Evolutionary conservation across 2,113 vertebrate genomes (phyloP).

Genomic region (Arvicanthis niloticus): DNA sequence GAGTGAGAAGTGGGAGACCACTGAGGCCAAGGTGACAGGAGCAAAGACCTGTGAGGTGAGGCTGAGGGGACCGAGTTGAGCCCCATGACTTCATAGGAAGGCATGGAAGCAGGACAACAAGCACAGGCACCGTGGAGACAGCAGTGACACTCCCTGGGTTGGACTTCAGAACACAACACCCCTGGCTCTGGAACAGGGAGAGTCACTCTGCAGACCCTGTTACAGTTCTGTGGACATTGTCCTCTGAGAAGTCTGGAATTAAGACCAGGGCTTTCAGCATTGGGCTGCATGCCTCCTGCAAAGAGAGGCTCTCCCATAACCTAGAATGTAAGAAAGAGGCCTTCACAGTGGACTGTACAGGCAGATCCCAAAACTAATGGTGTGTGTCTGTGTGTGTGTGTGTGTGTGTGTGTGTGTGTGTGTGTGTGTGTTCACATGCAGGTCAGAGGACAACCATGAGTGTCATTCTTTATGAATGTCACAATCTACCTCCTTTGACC

Average conservation of each 20-base stretch:
- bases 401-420: neutral
- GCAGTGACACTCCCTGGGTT: too few relatives aligned
- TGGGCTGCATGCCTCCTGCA: neutral
- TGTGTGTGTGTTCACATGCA: neutral
- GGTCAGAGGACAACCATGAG: neutral
- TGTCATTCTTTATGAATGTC: too few relatives aligned
- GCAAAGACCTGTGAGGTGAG: neutral
- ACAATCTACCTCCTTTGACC: neutral
- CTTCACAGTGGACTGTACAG: neutral
- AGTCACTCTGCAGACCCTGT: neutral
- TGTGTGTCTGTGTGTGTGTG: neutral
- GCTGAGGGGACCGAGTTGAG: neutral
- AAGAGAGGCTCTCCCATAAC: neutral
- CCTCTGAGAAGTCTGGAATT: neutral
- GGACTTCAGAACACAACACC: neutral
- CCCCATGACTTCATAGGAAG: neutral
- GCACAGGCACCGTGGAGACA: accelerated
- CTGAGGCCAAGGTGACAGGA: neutral
- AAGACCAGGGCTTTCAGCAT: neutral
- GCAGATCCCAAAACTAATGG: neutral
- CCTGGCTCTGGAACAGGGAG: neutral
- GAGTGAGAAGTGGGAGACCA: neutral
- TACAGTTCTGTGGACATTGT: neutral
- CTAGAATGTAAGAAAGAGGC: neutral
- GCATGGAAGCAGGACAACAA: neutral